Conservation (phyloP, 2,888 invertebrate species). For the Lasioglossum malachurum region DNA sequence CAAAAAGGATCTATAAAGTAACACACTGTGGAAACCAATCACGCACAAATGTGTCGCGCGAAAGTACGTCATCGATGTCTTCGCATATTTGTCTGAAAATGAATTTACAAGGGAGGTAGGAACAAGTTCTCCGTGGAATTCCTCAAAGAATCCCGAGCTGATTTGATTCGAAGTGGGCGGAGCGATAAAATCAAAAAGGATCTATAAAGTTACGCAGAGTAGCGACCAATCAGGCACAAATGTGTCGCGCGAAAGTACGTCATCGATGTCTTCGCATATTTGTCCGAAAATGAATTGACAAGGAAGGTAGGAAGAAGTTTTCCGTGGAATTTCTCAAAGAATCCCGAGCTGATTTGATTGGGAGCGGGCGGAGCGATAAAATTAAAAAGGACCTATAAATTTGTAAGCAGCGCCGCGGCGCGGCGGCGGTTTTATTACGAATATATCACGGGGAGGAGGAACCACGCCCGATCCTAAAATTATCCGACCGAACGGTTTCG, state of each 20-base stretch:
- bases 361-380: neutral
- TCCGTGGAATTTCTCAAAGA: neutral
- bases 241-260: no score
- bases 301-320: neutral
- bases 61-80: no score
- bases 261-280: no score
- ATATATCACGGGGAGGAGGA: constrained; percentile 24
- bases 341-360: neutral
- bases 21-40: no score
- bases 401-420: neutral
- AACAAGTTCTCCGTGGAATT: neutral
- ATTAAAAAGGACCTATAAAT: constrained; percentile 11
- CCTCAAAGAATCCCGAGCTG: neutral
- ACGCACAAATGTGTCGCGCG: no score
- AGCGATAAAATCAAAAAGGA: neutral
- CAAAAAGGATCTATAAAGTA: neutral
- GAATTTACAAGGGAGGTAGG: no score
- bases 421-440: constrained; percentile 39
- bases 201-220: no score
- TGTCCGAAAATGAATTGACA: no score
- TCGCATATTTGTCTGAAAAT: no score
- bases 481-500: constrained; percentile 73
- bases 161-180: neutral
- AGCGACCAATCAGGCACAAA: no score
- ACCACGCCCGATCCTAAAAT: constrained; percentile 61